Evolutionary conservation across 2,888 invertebrate genomes (phyloP), one percentile per base, ranked within the genome.

Genomic region (Apodemia zela): DNA sequence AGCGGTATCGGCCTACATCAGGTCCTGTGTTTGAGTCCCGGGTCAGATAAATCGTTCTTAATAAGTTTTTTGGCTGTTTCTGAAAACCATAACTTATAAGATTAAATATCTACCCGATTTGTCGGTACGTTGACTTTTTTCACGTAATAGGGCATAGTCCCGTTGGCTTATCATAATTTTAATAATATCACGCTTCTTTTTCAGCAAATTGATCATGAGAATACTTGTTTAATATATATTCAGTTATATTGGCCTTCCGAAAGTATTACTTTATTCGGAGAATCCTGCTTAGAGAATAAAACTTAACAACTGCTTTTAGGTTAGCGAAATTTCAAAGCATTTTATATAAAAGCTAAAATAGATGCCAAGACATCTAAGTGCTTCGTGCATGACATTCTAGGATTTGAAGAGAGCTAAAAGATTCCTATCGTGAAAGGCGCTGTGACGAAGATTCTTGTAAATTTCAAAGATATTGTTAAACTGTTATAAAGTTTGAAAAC

Each of bases 381-480:
- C 65, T 60, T 67, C 68, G 62, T 70, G 68, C 69, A 66, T 68
- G 61, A 68, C 51, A 58, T 67, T 57, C 65, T 64, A 65, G 63
- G 63, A 65, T 69, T 69, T 62, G 69, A 68, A 67, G 68, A 54
- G 21, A 54, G 54, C 54, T 54, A 54, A 54, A 54, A 54, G 25
- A 54, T 54, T 54, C 54, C 54, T 25, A 29, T 54, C 54, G 21
- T 54, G 54, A 54, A 54, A 25, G 13, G 54, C 25, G 15, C 6
- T 25, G 15, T 54, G 54, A 54, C 54, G 54, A 54, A 54, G 25
- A 29, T 15, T 54, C 25, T 54, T 11, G 29, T 54, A 54, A 54
- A 54, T 54, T 54, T 54, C 25, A 29, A 54, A 29, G 29, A 54
- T 29, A 21, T 29, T 25, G 15, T 54, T n/a, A 47, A n/a, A 47